Evolutionary conservation across 1,140 invertebrate genomes (phyloP), one percentile per base, ranked within the genome.

Genomic region (Atopsyche davidsoni): DNA sequence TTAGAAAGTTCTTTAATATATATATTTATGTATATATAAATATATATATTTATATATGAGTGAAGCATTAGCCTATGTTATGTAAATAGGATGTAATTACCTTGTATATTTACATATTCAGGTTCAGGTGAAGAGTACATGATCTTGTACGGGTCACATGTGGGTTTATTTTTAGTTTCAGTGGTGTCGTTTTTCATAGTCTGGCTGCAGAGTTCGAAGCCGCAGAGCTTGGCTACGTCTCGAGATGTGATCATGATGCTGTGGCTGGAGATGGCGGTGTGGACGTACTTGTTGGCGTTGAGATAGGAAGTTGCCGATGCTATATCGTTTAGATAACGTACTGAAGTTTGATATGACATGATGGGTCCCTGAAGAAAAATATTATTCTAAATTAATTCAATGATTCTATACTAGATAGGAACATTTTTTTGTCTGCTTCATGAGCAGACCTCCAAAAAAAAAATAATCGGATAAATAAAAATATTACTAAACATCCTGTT

Each of bases 301-400:
- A 73, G 61, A 60, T 70, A 70, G 3, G 64, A 58, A 6, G 72
- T 50, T 0, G 71, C 71, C 24, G 64, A 67, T 2, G 67, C 64
- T 3, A 73, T 62, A 47, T 72, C 69, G 14, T 65, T 46, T 0
- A 66, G 57, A 46, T 72, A 71, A 24, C 64, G 59, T 7, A 73
- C 9, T 4, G 69, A 62, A 2, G 63, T 65, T 42, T 70, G 66
- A 0, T 59, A 62, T 49, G 64, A 69, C 17, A 73, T 51, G 11
- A 68, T 64, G 4, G 63, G 65, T 18, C 63, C 63, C 71, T 73
- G 59, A 19, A 61, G 55, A 2, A 46, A 21, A 38, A 53, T n/a
- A n/a, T n/a, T n/a, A n/a, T n/a, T n/a, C n/a, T n/a, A n/a, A n/a
- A n/a, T n/a, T n/a, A n/a, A n/a, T n/a, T n/a, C n/a, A n/a, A n/a